Base-by-base conservation (phyloP, 2,888 invertebrate species). In the Eudemis profundana region DNA sequence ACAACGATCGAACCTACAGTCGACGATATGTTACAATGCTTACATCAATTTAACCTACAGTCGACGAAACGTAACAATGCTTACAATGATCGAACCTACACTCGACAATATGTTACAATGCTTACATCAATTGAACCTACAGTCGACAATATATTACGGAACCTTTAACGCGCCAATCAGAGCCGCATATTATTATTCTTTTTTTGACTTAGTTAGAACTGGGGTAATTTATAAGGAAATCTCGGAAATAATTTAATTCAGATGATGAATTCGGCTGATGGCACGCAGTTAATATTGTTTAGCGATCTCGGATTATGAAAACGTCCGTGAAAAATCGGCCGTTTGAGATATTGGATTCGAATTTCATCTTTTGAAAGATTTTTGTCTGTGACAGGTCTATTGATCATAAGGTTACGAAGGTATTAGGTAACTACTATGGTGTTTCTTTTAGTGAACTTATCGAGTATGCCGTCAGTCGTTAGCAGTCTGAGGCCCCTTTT, bases 231-330 rank as follows among this genome's bases (percentile, higher is more conserved):
- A 67, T 67, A 62, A 62, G 66, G 27, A 27, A 57, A 56, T 56
- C 29, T 49, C 51, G n/a, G n/a, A n/a, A n/a, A n/a, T 57, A 62
- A 62, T 67, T 63, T 57, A 57, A 67, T 67, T 23, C 42, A 61
- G 36, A 64, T 51, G 64, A 59, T 64, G 27, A 51, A 64, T 64
- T 27, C 29, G 47, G 14, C 59, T 14, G 23, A 50, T 5, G 46
- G 17, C 10, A 38, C 42, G 57, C 50, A 50, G 64, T 70, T 69
- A 65, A 67, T 62, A 68, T 75, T 72, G 73, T 74, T 78, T 72
- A 71, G 49, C 29, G 66, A 69, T 74, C 72, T 70, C 62, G 42
- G 53, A 50, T 64, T 57, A 46, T 51, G 51, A 46, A 50, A 40
- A 59, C 38, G 44, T 59, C 17, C 2, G 47, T 38, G 36, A 49